Base-by-base conservation (phyloP, 2,888 invertebrate species). In the Idaea dimidiata region DNA sequence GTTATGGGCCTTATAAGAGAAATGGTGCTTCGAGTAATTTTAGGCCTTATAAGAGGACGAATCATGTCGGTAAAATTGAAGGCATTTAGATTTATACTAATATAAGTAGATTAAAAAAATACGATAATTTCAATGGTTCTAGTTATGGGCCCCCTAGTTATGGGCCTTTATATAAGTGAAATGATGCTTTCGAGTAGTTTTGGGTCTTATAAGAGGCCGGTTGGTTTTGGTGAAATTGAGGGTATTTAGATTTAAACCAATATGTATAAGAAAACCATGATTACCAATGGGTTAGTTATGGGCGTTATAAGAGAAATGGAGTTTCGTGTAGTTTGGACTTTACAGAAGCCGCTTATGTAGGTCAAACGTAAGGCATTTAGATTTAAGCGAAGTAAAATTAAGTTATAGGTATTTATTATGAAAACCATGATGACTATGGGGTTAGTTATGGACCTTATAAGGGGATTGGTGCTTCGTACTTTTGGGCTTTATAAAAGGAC, bases 1-100 rank as follows among this genome's bases (percentile, higher is more conserved):
- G 68, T n/a, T 74, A 73, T 57, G 77, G 75, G 31, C 81, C 81
- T 2, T 81, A 81, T 62, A 75, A 70, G 57, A 70, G 79, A 62
- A 56, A 18, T 17, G 56, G 56, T 8, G 8, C 43, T 43, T 43
- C 10, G 43, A 43, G 14, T 14, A 43, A 10, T 43, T 43, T 43
- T 43, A 10, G 43, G 43, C 43, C 43, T 8, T 43, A 43, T 43
- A 43, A 43, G 10, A 43, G 43, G 10, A 43, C 43, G 10, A 10
- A 7, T 43, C 43, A 43, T 43, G 10, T 43, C 10, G 43, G 8
- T 43, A 43, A 43, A 43, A 43, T 10, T 14, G 43, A 43, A 10
- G 43, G 43, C 8, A 43, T 43, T 8, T 43, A 43, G 43, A 43
- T 3, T 8, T 14, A 14, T 43, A n/a, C n/a, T n/a, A n/a, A n/a